Evolutionary conservation across 2,888 invertebrate genomes (phyloP).

Genomic region (Cephus spinipes): DNA sequence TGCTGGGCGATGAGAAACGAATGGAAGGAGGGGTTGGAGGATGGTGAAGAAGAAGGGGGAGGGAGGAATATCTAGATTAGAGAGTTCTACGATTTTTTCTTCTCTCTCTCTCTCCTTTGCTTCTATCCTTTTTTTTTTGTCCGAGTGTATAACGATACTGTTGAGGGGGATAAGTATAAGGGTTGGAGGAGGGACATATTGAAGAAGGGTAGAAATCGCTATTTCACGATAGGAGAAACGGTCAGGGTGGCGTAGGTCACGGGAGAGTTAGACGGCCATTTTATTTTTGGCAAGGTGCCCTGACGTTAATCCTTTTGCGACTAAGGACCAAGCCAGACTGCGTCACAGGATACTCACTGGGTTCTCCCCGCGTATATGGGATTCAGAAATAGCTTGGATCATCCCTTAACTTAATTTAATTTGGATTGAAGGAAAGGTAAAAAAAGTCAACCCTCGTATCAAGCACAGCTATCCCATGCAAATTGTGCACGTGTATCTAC

Average conservation of each 20-base stretch:
- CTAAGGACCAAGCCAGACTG: constrained; percentile 16
- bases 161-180: background rate
- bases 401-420: background rate
- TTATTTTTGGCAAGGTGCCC: constrained; percentile 57
- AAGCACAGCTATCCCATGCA: background rate
- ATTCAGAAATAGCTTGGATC: background rate
- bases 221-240: background rate
- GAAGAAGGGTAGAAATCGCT: background rate
- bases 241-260: background rate
- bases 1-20: background rate
- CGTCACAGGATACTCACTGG: background rate
- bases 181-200: background rate
- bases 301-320: constrained; percentile 56
- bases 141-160: background rate
- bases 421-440: background rate
- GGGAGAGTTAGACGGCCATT: constrained; percentile 31
- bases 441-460: background rate
- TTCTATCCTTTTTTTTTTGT: background rate
- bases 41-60: background rate
- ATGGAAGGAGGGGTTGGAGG: background rate
- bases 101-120: background rate
- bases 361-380: background rate
- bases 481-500: background rate
- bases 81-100: background rate
- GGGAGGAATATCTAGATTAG: background rate